Base-by-base conservation (phyloP, 2,113 vertebrate species). In the Crypturellus undulatus region DNA sequence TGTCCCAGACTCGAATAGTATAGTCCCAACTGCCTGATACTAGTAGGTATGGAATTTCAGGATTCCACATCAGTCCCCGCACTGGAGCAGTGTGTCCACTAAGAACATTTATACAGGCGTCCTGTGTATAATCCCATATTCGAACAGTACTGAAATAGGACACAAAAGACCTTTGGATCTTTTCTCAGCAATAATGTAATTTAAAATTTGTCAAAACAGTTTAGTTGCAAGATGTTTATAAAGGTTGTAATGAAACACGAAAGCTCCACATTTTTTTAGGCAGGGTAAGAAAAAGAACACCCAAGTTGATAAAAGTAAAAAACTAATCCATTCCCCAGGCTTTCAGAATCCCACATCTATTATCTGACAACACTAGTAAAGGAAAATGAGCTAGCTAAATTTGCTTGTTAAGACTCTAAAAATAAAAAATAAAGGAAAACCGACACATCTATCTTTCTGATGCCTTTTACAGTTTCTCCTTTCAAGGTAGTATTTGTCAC, bases 1-100 rank as follows among this genome's bases (percentile, higher is more conserved):
- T 99, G 96, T 99, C 99, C 99, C 99, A 99, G 7, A 99, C 99
- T 89, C 98, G 98, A 93, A 99, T 99, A 24, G 99, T 99, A 72
- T 99, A 99, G 96, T 99, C 99, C 99, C 99, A 99, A 70, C 99
- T 99, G 49, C 99, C 99, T n/a, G 99, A 99, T 67, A 99, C 97
- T 25, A 99, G 97, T 15, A 99, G 98, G 81, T 99, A 99, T 2
- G 99, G 99, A 87, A 99, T 98, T 97, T 99, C 99, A 3, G 99
- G 98, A 96, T 99, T 99, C 99, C 99, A 99, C 99, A 99, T 97
- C 52, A 99, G 96, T 58, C 99, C 99, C 84, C 99, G 97, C 43
- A 99, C 99, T 4, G 99, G 99, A 70, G 99, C 99, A 24, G 98
- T 98, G 82, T 99, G 99, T 40, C 99, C 99, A 76, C 97, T 99